Evolutionary conservation across 2,888 invertebrate species (phyloP).

Genomic region (Belgica antarctica): DNA sequence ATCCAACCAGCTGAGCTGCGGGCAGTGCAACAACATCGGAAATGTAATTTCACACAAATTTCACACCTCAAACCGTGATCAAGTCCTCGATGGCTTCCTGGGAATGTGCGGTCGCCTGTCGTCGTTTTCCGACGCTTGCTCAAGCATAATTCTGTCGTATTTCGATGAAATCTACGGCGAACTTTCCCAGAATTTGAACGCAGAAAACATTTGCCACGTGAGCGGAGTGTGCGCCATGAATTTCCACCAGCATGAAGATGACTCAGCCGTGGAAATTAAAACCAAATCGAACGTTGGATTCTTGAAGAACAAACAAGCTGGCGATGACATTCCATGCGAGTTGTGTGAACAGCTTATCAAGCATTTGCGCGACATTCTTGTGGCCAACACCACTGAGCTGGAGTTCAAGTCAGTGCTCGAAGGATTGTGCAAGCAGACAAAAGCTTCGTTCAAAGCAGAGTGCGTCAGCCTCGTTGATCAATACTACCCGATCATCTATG

Average conservation of each 20-base stretch:
- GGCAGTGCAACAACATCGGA: conserved; percentile 51
- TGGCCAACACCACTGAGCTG: conserved; percentile 79
- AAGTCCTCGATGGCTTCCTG: conserved; percentile 52
- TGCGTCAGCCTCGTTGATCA: conserved; percentile 74
- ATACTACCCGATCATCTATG: conserved; percentile 73
- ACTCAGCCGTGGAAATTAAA: conserved; percentile 59
- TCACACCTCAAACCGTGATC: conserved; percentile 50
- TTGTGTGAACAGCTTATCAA: conserved; percentile 78
- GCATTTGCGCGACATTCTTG: conserved; percentile 74
- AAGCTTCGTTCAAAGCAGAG: conserved; percentile 59
- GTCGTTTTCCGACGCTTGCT: conserved; percentile 76
- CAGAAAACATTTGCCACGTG: conserved; percentile 69
- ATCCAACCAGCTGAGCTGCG: conserved; percentile 48
- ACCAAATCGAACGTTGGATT: conserved; percentile 60
- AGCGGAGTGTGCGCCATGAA: conserved; percentile 70
- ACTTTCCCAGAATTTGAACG: conserved; percentile 61
- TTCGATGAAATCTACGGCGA: conserved; percentile 69
- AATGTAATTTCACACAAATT: conserved; percentile 51
- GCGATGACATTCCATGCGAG: conserved; percentile 74
- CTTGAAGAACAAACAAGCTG: conserved; percentile 54
- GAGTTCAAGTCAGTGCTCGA: conserved; percentile 76
- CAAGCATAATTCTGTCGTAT: conserved; percentile 69
- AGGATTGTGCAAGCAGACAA: conserved; percentile 78
- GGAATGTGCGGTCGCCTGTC: conserved; percentile 67
- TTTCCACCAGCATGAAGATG: conserved; percentile 64